phyloP scores from a whole-genome alignment of 2,888 invertebrate species.

The Phaonia tiefii region DNA sequence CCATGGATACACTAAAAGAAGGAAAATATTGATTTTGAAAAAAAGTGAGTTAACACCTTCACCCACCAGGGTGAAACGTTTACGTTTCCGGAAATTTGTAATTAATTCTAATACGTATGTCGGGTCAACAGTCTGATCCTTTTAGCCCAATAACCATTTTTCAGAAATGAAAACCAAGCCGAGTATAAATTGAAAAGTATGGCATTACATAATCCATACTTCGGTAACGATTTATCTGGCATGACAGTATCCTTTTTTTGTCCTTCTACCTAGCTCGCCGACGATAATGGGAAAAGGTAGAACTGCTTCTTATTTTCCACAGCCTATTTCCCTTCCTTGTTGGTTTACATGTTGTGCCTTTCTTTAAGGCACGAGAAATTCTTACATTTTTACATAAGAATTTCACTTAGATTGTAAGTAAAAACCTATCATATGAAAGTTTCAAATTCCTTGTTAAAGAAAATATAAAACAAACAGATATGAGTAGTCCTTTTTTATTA shows the following conservation, averaged over 20 bases:
- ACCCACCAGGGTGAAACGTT: too few relatives aligned
- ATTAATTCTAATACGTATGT: not conserved
- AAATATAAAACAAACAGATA: not conserved
- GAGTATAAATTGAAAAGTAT: conserved; percentile 7
- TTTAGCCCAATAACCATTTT: too few relatives aligned
- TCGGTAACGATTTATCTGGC: conserved; percentile 57
- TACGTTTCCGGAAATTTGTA: too few relatives aligned
- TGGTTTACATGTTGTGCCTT: not conserved
- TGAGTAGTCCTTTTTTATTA: conserved; percentile 5
- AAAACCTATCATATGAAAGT: conserved; percentile 37
- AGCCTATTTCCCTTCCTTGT: too few relatives aligned
- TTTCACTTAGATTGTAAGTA: conserved; percentile 24
- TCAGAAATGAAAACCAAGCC: not conserved
- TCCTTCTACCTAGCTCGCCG: not conserved
- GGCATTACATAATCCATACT: conserved; percentile 34
- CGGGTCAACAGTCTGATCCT: not conserved
- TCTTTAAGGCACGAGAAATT: conserved; percentile 5
- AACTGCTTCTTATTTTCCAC: too few relatives aligned
- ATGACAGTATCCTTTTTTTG: conserved; percentile 49
- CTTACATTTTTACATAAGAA: conserved; percentile 27
- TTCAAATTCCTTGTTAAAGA: conserved; percentile 39
- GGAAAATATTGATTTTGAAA: too few relatives aligned
- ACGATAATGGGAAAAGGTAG: too few relatives aligned
- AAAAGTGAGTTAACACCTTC: too few relatives aligned
- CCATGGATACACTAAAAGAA: too few relatives aligned